phyloP scores from a whole-genome alignment of 1,140 invertebrate species.

The Chrysoperla carnea region DNA sequence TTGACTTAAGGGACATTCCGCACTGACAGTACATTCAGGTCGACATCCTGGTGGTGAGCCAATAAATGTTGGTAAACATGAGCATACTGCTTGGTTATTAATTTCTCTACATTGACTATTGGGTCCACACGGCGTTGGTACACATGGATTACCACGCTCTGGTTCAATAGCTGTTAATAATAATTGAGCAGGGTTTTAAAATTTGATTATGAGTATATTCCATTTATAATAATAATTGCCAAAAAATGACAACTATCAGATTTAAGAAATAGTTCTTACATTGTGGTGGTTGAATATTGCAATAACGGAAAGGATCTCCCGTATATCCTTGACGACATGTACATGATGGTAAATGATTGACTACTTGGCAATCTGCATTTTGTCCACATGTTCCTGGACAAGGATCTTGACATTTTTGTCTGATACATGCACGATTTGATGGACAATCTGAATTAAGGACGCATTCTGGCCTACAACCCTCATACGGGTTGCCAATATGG shows the following conservation, averaged over 20 bases:
- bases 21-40: slow-evolving; percentile 30
- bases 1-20: slow-evolving; percentile 23
- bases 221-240: background rate
- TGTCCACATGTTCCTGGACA: slow-evolving; percentile 44
- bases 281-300: slow-evolving; percentile 19
- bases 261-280: slow-evolving; percentile 8
- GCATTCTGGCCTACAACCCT: slow-evolving; percentile 35
- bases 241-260: slow-evolving; percentile 13
- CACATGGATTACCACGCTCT: slow-evolving; percentile 34
- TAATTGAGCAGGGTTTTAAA: background rate
- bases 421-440: slow-evolving; percentile 41
- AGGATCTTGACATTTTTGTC: slow-evolving; percentile 51
- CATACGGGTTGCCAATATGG: slow-evolving; percentile 37
- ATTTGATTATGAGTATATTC: background rate
- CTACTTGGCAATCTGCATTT: slow-evolving; percentile 38
- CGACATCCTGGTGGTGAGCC: slow-evolving; percentile 26
- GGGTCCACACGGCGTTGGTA: slow-evolving; percentile 55
- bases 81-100: slow-evolving; percentile 44
- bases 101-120: slow-evolving; percentile 48
- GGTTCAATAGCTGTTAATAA: slow-evolving; percentile 15
- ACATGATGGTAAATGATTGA: slow-evolving; percentile 43
- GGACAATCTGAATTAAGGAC: slow-evolving; percentile 41
- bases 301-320: slow-evolving; percentile 38
- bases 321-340: slow-evolving; percentile 32
- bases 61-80: slow-evolving; percentile 27